phyloP scores from a whole-genome alignment of 2,888 invertebrate species.

The Temnothorax unifasciatus region DNA sequence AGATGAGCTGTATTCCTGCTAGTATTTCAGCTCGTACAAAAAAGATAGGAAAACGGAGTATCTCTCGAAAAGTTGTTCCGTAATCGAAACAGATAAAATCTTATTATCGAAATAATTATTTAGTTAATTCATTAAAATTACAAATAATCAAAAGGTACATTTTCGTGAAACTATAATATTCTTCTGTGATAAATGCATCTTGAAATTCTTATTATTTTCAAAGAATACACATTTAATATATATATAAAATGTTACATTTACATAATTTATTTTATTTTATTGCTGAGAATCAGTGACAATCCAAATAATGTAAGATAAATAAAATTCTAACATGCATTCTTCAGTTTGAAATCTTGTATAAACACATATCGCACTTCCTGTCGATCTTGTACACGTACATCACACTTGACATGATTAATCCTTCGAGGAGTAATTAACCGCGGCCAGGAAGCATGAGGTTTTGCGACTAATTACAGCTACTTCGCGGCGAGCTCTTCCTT shows the following conservation, averaged over 20 bases:
- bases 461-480: constrained; percentile 9
- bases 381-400: background rate
- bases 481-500: background rate
- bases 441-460: constrained; percentile 28
- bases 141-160: background rate
- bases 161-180: background rate
- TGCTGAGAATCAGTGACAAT: background rate
- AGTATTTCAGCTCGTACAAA: background rate
- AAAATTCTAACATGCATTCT: background rate
- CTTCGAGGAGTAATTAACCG: constrained; percentile 36
- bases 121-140: background rate
- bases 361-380: background rate
- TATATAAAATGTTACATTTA: background rate
- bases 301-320: background rate
- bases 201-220: background rate
- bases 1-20: background rate
- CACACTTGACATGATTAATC: constrained; percentile 39
- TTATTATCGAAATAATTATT: background rate
- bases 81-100: background rate
- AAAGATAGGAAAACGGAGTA: background rate
- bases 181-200: background rate
- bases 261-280: constrained; percentile 20
- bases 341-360: background rate
- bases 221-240: background rate
- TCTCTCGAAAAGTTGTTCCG: background rate